Base-by-base conservation (phyloP, 2,888 invertebrate genomes). In the Drosophila villosipedis region DNA sequence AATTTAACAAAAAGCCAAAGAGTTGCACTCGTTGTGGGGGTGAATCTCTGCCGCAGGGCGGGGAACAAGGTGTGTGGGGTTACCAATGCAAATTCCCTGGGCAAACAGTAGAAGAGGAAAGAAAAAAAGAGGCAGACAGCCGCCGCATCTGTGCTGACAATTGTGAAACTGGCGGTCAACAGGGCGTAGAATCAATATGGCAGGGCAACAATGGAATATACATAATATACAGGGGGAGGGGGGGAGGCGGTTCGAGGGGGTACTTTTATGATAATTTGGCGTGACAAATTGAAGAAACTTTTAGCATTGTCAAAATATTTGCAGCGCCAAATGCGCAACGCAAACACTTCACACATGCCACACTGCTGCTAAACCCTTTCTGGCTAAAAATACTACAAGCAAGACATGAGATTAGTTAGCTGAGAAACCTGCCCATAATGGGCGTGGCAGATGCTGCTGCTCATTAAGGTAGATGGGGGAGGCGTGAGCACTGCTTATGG, bases 191-290 rank as follows among this genome's bases (percentile, higher is more conserved):
- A 83, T 87, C 88, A 89, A 87, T 89, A 89, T 76, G 64, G 68
- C 47, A 47, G 5, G n/a, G 28, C 41, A 62, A 55, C 61, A 47
- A 57, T 58, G 41, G 54, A 14, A 55, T 37, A 14, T 49, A 47
- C 16, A 25, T 33, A 25, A 12, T n/a, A 7, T 14, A 22, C 28
- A 12, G n/a, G 14, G 14, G 31, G 0, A 5, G 35, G 19, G 0
- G 12, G 19, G 54, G 1, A n/a, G 9, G 25, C 25, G 14, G n/a
- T 30, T 41, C 5, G 9, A 3, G 14, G 37, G 43, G 25, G 39
- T 55, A 78, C 73, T 87, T 84, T 87, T 87, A 88, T 85, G 88
- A 85, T 88, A 88, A 85, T 85, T 85, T 85, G 73, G 73, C 77
- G 79, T 82, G 77, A 82, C 82, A 82, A 82, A 83, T 79, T 83